phyloP scores from a whole-genome alignment of 2,113 vertebrate species.

The Albula glossodonta region DNA sequence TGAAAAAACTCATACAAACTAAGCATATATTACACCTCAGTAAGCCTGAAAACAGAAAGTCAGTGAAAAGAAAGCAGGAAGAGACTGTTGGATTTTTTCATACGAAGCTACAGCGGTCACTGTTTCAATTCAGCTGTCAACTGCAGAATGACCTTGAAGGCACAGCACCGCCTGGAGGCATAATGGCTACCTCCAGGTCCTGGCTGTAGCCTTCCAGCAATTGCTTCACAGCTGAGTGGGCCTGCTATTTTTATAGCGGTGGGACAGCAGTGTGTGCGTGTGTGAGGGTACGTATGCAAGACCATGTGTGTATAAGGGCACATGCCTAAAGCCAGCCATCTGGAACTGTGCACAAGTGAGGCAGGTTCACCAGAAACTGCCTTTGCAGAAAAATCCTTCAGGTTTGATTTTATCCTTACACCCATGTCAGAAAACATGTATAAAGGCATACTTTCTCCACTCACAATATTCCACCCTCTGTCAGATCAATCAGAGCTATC shows the following conservation, averaged over 20 bases:
- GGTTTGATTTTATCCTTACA: too few relatives aligned
- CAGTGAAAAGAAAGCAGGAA: not conserved
- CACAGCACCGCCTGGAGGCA: not conserved
- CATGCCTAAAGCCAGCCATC: too few relatives aligned
- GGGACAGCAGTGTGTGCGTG: not conserved
- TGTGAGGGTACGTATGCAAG: not conserved
- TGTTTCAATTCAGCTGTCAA: not conserved
- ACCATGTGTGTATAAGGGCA: not conserved
- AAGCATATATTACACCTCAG: not conserved
- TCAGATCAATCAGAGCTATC: too few relatives aligned
- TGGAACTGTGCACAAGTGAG: too few relatives aligned
- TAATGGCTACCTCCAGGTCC: not conserved
- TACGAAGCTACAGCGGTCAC: not conserved
- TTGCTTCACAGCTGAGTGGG: too few relatives aligned
- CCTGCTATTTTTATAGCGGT: too few relatives aligned
- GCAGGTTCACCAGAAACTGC: too few relatives aligned
- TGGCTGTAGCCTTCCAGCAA: not conserved
- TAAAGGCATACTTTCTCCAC: too few relatives aligned
- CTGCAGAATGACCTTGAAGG: not conserved
- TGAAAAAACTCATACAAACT: not conserved
- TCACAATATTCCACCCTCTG: too few relatives aligned
- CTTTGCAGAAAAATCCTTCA: too few relatives aligned
- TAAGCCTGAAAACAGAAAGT: not conserved
- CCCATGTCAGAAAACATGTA: too few relatives aligned
- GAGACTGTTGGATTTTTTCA: not conserved